Base-by-base conservation (phyloP, 2,113 vertebrate species). In the Ceratotherium simum region DNA sequence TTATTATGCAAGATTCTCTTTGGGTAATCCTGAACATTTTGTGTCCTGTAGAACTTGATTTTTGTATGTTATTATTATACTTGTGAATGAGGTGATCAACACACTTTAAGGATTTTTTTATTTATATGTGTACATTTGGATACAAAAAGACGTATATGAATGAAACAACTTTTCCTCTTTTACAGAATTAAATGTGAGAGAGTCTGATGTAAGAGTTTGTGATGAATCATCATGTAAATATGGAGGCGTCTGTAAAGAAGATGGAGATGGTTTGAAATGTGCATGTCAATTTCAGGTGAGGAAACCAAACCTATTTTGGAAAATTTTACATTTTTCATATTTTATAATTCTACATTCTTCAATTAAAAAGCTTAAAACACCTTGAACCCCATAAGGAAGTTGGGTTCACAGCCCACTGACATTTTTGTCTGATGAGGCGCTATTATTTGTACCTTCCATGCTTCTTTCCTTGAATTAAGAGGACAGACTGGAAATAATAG, bases 211-310 rank as follows among this genome's bases (percentile, higher is more conserved):
- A 96, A 98, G 99, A 97, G 99, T 99, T 56, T 99, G 99, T 80
- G 99, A 99, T 94, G 99, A 99, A 89, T 99, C 99, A 0, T 99
- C 99, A 0, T 99, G 99, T 99, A 99, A 99, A 96, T 99, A 99
- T 1, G 99, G 99, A 98, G 99, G 99, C 54, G 98, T 99, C 97
- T 99, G 99, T 98, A 99, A 99, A 96, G 99, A 99, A 97, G 99
- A 99, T 89, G 99, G 99, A 0, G 99, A 99, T n/a, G 99, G 99
- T 97, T 98, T 99, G 98, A 99, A 99, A 97, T 99, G 99, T 97
- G 99, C 99, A 31, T 99, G 99, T 98, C 99, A 99, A 69, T 99
- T 99, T 98, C 99, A 99, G 99, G 99, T 99, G 98, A 99, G 99
- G 97, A 97, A 92, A 93, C 76, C 70, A 62, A 92, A 62, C 2